Conservation (phyloP, 2,113 vertebrate genomes). For the Rhineura floridana region DNA sequence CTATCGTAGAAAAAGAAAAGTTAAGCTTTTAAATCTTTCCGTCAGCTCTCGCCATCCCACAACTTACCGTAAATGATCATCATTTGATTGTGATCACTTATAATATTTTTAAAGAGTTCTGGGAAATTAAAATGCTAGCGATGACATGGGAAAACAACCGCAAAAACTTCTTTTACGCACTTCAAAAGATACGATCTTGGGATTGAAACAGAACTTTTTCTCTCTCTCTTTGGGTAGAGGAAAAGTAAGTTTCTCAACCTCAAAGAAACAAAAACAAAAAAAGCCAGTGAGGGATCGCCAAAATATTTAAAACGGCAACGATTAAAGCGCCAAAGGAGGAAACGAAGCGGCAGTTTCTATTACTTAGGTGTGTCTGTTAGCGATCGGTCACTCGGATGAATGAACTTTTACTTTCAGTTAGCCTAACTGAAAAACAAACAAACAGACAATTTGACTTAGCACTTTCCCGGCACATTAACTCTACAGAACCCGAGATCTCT, state of each 20-base stretch:
- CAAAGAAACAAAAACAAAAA: not conserved
- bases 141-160: not conserved
- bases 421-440: not conserved
- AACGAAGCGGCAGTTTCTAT: too few species aligned
- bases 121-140: not conserved
- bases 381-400: not conserved
- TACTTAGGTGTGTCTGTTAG: not conserved
- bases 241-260: not conserved
- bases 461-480: not conserved
- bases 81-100: not conserved
- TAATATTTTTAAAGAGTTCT: not conserved
- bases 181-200: not conserved
- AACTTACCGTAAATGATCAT: not conserved
- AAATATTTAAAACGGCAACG: not conserved
- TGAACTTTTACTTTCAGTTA: conserved; percentile 33
- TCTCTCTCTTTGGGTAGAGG: too few species aligned
- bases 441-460: not conserved
- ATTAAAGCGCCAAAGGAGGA: not conserved
- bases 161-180: not conserved
- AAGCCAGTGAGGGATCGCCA: not conserved
- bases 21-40: not conserved
- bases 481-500: not conserved
- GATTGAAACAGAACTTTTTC: not conserved
- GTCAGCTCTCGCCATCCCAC: not conserved
- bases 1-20: not conserved